phyloP scores from a whole-genome alignment of 2,113 vertebrate genomes.

The Terrapene triunguis region DNA sequence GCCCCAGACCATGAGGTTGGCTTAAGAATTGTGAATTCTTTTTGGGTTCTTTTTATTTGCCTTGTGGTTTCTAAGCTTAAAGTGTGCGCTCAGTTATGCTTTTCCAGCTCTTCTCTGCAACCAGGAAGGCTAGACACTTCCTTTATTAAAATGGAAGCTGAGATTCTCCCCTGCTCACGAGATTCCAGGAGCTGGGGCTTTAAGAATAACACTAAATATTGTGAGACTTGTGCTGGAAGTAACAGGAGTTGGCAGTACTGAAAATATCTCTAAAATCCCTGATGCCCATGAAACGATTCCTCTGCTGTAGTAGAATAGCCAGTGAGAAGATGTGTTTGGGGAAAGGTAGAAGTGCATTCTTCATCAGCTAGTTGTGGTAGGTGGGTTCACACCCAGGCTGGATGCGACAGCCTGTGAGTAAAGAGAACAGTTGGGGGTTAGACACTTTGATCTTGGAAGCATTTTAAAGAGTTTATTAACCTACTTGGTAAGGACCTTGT shows the following conservation, averaged over 20 bases:
- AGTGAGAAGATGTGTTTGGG: too few relatives aligned
- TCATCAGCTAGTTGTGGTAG: background rate
- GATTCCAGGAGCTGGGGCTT: background rate
- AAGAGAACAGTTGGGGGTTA: background rate
- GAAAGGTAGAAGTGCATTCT: background rate
- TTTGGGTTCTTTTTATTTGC: background rate
- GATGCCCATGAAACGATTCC: background rate
- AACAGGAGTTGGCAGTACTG: too few relatives aligned
- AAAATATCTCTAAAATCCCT: too few relatives aligned
- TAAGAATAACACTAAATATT: background rate
- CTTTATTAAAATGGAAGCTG: background rate
- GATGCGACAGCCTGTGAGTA: background rate
- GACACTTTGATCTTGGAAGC: background rate
- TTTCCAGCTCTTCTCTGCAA: background rate
- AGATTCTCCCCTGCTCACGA: background rate
- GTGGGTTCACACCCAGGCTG: background rate
- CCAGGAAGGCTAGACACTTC: background rate
- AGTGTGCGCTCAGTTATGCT: background rate
- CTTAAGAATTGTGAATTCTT: background rate
- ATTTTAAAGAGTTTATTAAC: background rate
- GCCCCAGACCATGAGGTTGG: background rate
- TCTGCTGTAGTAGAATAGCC: background rate
- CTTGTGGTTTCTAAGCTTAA: background rate
- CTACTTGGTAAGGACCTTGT: background rate
- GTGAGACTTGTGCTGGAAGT: background rate